A percentile compares a stretch with the other conserved stretches of the same genome.
These are phyloP conservation scores for Crotalus helleri DNA, from an alignment of 2,113 vertebrate species.

Conservation along the genomic window DNA sequence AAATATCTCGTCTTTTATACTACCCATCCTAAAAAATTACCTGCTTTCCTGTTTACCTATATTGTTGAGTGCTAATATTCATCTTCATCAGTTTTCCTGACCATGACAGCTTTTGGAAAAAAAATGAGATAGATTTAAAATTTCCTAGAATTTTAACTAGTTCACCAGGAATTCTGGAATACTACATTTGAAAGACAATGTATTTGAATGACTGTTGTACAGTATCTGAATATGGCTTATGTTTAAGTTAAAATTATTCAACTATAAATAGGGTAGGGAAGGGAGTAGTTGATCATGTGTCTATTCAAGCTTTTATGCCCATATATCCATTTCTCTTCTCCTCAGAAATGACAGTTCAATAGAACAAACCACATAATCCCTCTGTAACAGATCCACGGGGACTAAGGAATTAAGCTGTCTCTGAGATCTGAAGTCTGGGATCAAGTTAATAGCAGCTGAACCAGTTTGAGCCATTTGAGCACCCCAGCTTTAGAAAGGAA, in stretches of 20 bases:
- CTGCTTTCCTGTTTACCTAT: neutral
- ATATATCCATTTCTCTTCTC: neutral
- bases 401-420: slow-evolving; percentile 21
- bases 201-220: neutral
- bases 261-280: neutral
- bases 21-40: neutral
- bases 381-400: slow-evolving; percentile 19
- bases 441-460: slow-evolving; percentile 42
- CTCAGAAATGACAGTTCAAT: slow-evolving; percentile 1
- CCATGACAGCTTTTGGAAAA: neutral
- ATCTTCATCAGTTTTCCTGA: neutral
- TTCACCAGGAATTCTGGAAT: neutral
- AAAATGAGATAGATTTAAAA: neutral
- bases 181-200: neutral
- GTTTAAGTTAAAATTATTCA: neutral
- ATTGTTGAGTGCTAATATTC: neutral
- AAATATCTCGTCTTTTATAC: neutral
- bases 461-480: slow-evolving; percentile 54
- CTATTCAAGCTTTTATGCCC: neutral
- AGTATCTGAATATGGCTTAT: neutral
- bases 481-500: slow-evolving; percentile 52
- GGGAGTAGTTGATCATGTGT: neutral
- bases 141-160: neutral
- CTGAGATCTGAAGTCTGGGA: slow-evolving; percentile 26
- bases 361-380: neutral